Evolutionary conservation across 2,888 invertebrate genomes (phyloP), one percentile per base, ranked within the genome.

Genomic region (Agapetus fuscipes): DNA sequence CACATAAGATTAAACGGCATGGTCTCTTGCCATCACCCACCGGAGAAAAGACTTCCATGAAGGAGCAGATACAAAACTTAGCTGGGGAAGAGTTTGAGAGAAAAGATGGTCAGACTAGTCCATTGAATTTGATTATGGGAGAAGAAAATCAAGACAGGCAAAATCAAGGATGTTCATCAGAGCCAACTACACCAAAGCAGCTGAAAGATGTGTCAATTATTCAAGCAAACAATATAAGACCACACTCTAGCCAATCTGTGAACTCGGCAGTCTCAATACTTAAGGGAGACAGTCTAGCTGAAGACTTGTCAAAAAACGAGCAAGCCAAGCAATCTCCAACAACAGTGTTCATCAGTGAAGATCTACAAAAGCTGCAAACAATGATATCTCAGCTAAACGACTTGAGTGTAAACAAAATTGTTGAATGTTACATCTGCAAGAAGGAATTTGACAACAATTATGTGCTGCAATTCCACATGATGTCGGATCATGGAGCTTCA

Each of bases 1-100:
- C 89, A 32, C 96, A 96, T 62, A 89, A 93, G 56, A 81, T 87
- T 66, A 87, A 91, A 58, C 77, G 87, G n/a, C 95, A 96, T 60
- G 93, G 93, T 1, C 81, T 93, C 24, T 74, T 64, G 0, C 53
- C 52, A 26, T 58, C 59, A 3, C 58, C 61, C 0, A 65, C 66
- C 3, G 68, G 68, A 2, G 51, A 50, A 30, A 65, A 28, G 57
- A 58, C 60, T 28, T 53, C 53, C 24, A 11, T 14, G n/a, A 35
- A 45, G 39, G 61, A 46, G 12, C 28, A 28, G 11, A 31, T 34
- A 27, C 41, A 46, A 36, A 34, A 39, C 11, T 9, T 20, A 6
- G 34, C 34, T 26, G 20, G 36, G 3, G 42, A 40, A 27, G 36
- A 27, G 24, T 40, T 43, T 29, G 45, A 48, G 17, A 62, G 65